Percentiles rank a stretch among this genome's conserved stretches.
These are phyloP conservation scores for Venusia cambrica DNA, from an alignment of 2,888 invertebrate genomes.

Conservation along the genomic window DNA sequence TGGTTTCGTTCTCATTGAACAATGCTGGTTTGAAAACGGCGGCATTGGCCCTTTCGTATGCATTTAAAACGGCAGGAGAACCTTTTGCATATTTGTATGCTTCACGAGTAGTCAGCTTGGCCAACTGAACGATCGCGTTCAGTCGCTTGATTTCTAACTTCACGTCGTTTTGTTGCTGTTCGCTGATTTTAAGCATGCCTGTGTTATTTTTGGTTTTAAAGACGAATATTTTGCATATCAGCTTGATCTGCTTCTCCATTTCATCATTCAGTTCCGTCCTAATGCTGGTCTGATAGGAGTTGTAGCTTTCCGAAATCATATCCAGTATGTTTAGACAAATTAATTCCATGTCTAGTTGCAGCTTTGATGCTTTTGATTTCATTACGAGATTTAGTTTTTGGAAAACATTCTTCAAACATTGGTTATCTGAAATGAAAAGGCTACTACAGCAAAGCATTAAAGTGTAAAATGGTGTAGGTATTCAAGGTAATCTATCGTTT, in stretches of 20 bases:
- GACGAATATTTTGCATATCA: conserved; percentile 40
- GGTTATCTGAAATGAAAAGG: conserved; percentile 36
- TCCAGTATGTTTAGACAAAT: conserved; percentile 48
- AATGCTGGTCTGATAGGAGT: conserved; percentile 31
- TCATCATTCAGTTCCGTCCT: conserved; percentile 31
- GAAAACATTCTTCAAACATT: conserved; percentile 25
- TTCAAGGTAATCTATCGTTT: too few species aligned
- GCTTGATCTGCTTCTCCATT: conserved; percentile 34
- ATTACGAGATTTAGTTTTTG: conserved; percentile 22
- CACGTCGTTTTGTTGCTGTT: conserved; percentile 61
- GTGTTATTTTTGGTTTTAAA: conserved; percentile 28
- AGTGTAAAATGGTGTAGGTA: too few species aligned
- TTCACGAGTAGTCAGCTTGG: conserved; percentile 37
- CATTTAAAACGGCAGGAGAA: conserved; percentile 29
- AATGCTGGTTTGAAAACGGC: conserved; percentile 38
- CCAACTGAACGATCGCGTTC: conserved; percentile 50
- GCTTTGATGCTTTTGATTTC: conserved; percentile 36
- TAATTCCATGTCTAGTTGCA: conserved; percentile 49
- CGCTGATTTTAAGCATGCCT: conserved; percentile 50
- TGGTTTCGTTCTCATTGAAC: conserved; percentile 42
- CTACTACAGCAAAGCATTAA: too few species aligned
- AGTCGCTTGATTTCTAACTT: conserved; percentile 54
- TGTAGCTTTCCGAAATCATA: conserved; percentile 44
- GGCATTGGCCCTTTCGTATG: conserved; percentile 30
- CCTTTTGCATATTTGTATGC: conserved; percentile 25